Percentiles rank a stretch among this genome's conserved stretches.
Evolutionary conservation across 1,140 invertebrate genomes (phyloP).

Genomic region (Streblospio benedicti): DNA sequence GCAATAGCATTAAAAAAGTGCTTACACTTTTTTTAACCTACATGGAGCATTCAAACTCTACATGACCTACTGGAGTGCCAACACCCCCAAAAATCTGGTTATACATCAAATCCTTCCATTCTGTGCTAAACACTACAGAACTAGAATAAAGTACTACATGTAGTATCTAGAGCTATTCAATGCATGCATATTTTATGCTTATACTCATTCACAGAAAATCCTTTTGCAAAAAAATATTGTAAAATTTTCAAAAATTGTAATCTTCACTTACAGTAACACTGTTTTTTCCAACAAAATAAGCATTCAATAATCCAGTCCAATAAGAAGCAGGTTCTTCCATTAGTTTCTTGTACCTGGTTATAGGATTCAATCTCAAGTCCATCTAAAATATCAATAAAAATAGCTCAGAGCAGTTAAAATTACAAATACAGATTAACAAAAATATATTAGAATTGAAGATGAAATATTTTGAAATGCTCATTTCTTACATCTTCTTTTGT

Average conservation of each 20-base stretch:
- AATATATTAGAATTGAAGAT: conserved; percentile 15
- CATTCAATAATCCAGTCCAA: conserved; percentile 63
- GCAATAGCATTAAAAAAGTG: too few relatives aligned
- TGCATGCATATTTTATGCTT: too few relatives aligned
- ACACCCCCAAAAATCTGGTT: too few relatives aligned
- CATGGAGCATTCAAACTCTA: too few relatives aligned
- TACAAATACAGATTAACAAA: conserved; percentile 14
- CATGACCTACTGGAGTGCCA: too few relatives aligned
- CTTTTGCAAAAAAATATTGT: not conserved
- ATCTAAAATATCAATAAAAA: conserved; percentile 52
- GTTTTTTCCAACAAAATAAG: conserved; percentile 59
- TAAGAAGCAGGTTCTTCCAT: conserved; percentile 56
- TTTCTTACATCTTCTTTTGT: conserved; percentile 63
- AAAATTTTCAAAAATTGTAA: not conserved
- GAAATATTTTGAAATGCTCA: conserved; percentile 1
- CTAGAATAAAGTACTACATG: too few relatives aligned
- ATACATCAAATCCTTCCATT: too few relatives aligned
- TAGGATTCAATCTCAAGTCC: conserved; percentile 62
- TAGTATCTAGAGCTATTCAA: too few relatives aligned
- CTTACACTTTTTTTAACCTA: too few relatives aligned
- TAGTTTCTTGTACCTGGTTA: conserved; percentile 57
- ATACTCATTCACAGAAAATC: too few relatives aligned
- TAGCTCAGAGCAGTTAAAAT: conserved; percentile 2
- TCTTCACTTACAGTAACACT: conserved; percentile 38
- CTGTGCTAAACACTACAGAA: too few relatives aligned